Percentiles rank a stretch among this genome's conserved stretches.
These are phyloP conservation scores for Haliclystus octoradiatus DNA, from an alignment of 30 jellyfish, hydroid and myxozoan genomes.

Conservation along the genomic window DNA sequence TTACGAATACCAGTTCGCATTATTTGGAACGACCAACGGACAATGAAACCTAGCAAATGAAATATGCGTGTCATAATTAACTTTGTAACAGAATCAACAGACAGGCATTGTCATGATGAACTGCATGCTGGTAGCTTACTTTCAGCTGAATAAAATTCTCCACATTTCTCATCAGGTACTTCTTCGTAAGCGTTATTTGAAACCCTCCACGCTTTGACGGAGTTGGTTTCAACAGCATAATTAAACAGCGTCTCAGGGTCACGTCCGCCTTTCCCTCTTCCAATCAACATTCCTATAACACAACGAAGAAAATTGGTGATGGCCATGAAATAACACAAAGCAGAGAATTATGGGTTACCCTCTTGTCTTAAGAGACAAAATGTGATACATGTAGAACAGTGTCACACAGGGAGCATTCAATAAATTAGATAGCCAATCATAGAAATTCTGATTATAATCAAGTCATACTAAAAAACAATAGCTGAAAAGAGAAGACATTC, in stretches of 20 bases:
- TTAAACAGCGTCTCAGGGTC: slow-evolving; percentile 79
- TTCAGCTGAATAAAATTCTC: slow-evolving; percentile 74
- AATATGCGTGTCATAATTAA: neutral
- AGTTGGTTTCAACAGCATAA: slow-evolving; percentile 76
- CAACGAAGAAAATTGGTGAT: neutral
- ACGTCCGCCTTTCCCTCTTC: slow-evolving; percentile 90
- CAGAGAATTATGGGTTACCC: too few species aligned
- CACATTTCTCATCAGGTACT: slow-evolving; percentile 37
- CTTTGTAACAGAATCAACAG: neutral
- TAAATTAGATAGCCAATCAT: too few species aligned
- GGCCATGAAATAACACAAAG: too few species aligned
- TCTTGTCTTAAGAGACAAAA: too few species aligned
- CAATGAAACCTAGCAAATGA: slow-evolving; percentile 48
- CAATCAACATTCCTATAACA: slow-evolving; percentile 64
- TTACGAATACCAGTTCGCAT: slow-evolving; percentile 86
- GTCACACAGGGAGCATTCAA: too few species aligned
- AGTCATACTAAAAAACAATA: too few species aligned
- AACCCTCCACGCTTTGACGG: slow-evolving; percentile 52
- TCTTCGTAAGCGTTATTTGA: slow-evolving; percentile 40
- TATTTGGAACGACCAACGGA: slow-evolving; percentile 87
- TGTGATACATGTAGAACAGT: too few species aligned
- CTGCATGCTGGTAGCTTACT: slow-evolving; percentile 39
- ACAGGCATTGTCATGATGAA: neutral
- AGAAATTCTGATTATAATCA: too few species aligned
- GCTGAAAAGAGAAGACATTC: too few species aligned